Base-by-base conservation (phyloP, 2,888 invertebrate genomes). In the Rhagium mordax region DNA sequence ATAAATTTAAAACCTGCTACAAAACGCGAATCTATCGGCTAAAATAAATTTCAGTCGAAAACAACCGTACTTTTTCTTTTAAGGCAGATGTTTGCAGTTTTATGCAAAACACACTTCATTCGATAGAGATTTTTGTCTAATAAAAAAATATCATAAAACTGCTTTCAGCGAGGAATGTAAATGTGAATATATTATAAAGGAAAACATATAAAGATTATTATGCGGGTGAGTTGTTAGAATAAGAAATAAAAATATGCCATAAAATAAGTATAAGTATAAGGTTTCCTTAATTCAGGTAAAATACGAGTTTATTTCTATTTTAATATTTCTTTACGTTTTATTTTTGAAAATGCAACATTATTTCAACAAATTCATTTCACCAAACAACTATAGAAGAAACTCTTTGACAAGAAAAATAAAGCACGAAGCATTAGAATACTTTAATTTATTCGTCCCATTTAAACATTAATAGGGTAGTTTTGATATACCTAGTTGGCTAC, bases 71-170 rank as follows among this genome's bases (percentile, higher is more conserved):
- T 51, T 51, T 51, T 20, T 51, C 51, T 16, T 16, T 10, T 18
- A 51, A 51, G 18, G 51, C 51, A 51, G 51, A 18, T 20, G 20
- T 20, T 51, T 51, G 18, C 20, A 20, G 51, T 20, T 20, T 51
- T 51, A 21, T 24, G 24, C 24, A 24, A n/a, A 57, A 57, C 24
- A n/a, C 29, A 29, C 15, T 29, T 57, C 57, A 29, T 57, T 29
- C 29, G 57, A 57, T 57, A 57, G 27, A 57, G 57, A 57, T 57
- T 57, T 51, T 57, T 3, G 16, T 18, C 33, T 60, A 60, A 33
- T 33, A 60, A 60, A 60, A n/a, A 60, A 60, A 60, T 41, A 15
- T 60, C 59, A 60, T 60, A 60, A 60, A 60, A 33, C 33, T 15
- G 59, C 59, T 60, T 41, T 60, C 59, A 60, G 18, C 41, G 33